Base-by-base conservation (phyloP, 2,888 invertebrate genomes). In the Drosophila neonasuta region DNA sequence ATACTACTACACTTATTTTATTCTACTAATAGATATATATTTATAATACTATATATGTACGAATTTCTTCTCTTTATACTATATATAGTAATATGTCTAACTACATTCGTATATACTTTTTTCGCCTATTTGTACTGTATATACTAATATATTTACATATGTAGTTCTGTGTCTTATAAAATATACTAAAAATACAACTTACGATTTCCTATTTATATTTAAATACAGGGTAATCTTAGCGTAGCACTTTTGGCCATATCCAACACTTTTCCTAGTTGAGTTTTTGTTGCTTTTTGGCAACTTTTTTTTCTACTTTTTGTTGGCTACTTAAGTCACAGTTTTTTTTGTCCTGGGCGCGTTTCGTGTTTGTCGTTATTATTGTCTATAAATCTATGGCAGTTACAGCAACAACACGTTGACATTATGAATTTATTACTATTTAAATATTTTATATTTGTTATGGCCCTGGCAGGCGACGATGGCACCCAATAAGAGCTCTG, bases 341-440 rank as follows among this genome's bases (percentile, higher is more conserved):
- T 58, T 64, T 58, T 63, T 50, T 61, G 64, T 65, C 54, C 51
- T 55, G 59, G 57, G 74, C 62, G 59, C 73, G 50, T 58, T 82
- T 86, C 81, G 81, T 83, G 87, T 86, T 81, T 86, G 73, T 61
- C 74, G 73, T 86, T 87, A 84, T 84, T 83, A 83, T 86, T 80
- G 81, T 78, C 81, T 74, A 82, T 82, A 82, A 82, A 82, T 82
- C 86, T 83, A 84, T 69, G 70, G 83, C 73, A 65, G 84, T 75
- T 79, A 63, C 71, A 74, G 71, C 75, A 74, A 74, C 74, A 74
- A 66, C 71, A 86, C 87, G 80, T 87, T 90, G 89, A 88, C 89
- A 90, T 89, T 89, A 90, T 87, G 86, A 89, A 89, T 89, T 90
- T 89, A 89, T 90, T 89, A 88, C 89, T 86, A 87, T 89, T 89